Base-by-base conservation (phyloP, 2,888 invertebrate species). In the Rambutsinella grinnellia region DNA sequence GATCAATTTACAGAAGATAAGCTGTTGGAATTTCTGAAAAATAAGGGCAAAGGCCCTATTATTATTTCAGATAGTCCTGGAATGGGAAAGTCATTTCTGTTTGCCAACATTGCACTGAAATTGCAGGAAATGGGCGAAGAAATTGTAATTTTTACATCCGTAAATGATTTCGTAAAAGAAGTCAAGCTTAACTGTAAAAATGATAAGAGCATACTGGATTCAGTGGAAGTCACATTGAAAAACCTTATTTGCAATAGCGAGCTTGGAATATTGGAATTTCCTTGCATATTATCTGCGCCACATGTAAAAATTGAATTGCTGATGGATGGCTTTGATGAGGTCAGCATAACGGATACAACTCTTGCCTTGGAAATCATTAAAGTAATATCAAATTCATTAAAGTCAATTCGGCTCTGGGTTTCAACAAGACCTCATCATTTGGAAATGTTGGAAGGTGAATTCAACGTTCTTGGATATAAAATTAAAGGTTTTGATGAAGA, bases 241-340 rank as follows among this genome's bases (percentile, higher is more conserved):
- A n/a, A n/a, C n/a, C n/a, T n/a, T n/a, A n/a, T n/a, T 19, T 57
- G 44, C 3, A 17, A 23, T 3, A n/a, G 23, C 23, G 23, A 60
- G n/a, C 15, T 44, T 19, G 60, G 60, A 13, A 21, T 8, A 15
- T 17, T 21, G 13, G 6, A 49, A 21, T 21, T 44, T 2, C 8
- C 2, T 2, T 10, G 44, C 2, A 6, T 23, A 10, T 21, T 60
- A 23, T 44, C 8, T 10, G n/a, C 6, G 13, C 6, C 23, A 8
- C 19, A 23, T 10, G 6, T 26, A 24, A 10, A 53, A 8, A 28
- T 15, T n/a, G 15, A 28, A 15, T 53, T 62, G 2, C 5, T 51
- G 1, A n/a, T 63, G 2, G 63, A 63, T 47, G 63, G 63, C 1
- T 63, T 28, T 53, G 63, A 63, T 21, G 63, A 63, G 17, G 21